A percentile compares a stretch with the other conserved stretches of the same genome.
Evolutionary conservation across 2,113 vertebrate species (phyloP).

Genomic region (Caloenas nicobarica): DNA sequence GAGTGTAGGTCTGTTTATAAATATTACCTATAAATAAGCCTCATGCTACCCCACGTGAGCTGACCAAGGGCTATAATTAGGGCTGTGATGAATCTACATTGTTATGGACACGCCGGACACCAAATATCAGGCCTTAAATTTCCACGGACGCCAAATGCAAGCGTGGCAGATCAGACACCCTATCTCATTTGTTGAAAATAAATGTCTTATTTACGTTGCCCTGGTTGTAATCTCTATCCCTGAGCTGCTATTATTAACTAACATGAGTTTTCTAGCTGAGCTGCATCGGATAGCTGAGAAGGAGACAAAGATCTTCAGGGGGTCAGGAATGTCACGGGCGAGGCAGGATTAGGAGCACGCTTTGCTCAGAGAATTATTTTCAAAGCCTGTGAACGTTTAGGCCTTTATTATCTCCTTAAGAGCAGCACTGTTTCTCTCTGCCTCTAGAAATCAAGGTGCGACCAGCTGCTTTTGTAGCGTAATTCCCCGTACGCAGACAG

Average conservation of each 20-base stretch:
- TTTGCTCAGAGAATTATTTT: conserved; percentile 41
- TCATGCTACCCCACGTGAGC: neutral
- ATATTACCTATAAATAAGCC: conserved; percentile 46
- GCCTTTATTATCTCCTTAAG: conserved; percentile 3
- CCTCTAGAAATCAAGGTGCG: neutral
- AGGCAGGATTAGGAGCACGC: neutral
- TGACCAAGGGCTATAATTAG: conserved; percentile 36
- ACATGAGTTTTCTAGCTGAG: neutral
- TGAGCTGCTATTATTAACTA: conserved; percentile 35
- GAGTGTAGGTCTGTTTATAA: conserved; percentile 33
- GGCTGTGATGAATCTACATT: conserved; percentile 30
- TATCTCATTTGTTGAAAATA: conserved; percentile 48
- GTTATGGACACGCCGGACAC: neutral
- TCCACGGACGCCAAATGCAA: neutral
- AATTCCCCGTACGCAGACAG: fast-evolving
- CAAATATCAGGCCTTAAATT: conserved; percentile 51
- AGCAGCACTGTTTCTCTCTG: neutral
- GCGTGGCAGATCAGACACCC: neutral
- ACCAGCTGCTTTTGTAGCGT: neutral
- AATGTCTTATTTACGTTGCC: neutral
- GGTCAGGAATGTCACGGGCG: neutral
- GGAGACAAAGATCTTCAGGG: conserved; percentile 45
- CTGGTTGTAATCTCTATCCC: conserved; percentile 22
- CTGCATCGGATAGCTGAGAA: neutral
- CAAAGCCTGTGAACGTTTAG: conserved; percentile 4